These are phyloP conservation scores for Acleris emargana DNA, from an alignment of 2,888 invertebrate genomes.

Conservation along the genomic window DNA sequence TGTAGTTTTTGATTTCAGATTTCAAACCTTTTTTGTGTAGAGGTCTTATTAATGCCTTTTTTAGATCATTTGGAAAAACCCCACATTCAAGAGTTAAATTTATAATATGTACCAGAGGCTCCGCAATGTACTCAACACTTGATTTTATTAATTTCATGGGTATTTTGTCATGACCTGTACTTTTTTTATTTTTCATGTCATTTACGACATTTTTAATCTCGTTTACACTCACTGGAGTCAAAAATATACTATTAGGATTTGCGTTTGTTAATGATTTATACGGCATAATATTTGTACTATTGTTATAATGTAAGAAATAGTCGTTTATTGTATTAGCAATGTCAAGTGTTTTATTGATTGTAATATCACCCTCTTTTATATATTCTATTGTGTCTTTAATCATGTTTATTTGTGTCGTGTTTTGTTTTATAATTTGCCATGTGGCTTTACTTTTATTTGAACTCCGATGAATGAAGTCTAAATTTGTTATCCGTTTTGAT, in stretches of 20 bases:
- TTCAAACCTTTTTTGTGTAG: background rate
- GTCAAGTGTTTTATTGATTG: background rate
- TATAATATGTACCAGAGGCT: no score
- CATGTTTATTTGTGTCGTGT: constrained; percentile 4
- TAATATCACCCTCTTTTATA: background rate
- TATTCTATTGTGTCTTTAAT: background rate
- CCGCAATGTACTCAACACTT: background rate
- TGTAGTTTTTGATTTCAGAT: background rate
- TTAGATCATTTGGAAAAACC: no score
- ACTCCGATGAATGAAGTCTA: constrained; percentile 5
- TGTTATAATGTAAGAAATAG: background rate
- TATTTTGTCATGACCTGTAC: background rate
- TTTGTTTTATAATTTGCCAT: constrained; percentile 16
- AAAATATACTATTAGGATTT: background rate
- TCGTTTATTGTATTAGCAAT: background rate
- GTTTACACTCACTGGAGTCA: background rate
- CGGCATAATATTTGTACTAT: background rate
- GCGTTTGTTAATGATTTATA: background rate
- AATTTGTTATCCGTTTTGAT: constrained; percentile 1
- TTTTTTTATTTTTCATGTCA: background rate
- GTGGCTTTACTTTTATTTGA: constrained; percentile 6
- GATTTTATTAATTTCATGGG: no score
- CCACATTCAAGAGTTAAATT: no score
- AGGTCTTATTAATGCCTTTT: no score
- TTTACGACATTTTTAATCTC: background rate